phyloP scores from a whole-genome alignment of 30 jellyfish, hydroid and myxozoan genomes.

The Cassiopea andromeda region DNA sequence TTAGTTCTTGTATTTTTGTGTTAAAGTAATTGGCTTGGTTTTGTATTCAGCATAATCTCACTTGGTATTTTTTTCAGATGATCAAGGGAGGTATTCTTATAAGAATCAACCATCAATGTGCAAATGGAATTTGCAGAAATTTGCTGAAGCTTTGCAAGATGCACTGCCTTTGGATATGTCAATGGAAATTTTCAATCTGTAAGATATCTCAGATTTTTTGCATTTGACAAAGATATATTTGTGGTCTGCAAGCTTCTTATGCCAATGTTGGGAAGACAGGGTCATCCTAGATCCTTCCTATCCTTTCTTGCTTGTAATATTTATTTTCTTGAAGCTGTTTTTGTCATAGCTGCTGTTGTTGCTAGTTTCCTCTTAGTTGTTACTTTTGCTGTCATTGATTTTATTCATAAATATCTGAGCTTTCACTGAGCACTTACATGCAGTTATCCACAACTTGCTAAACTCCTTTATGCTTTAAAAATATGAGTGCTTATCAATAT shows the following conservation, averaged over 20 bases:
- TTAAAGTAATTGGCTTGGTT: too few species aligned
- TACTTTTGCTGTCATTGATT: too few species aligned
- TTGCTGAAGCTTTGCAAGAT: conserved; percentile 92
- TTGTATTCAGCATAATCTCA: neutral
- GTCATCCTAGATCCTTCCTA: neutral
- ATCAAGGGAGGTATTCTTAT: conserved; percentile 93
- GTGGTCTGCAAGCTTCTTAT: neutral
- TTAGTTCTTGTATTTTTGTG: too few species aligned
- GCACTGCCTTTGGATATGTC: conserved; percentile 87
- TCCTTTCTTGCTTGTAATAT: neutral
- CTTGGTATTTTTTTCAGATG: conserved; percentile 53
- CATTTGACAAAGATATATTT: neutral
- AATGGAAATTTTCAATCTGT: conserved; percentile 73
- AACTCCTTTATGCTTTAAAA: too few species aligned
- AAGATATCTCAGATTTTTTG: neutral
- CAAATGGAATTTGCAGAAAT: conserved; percentile 89
- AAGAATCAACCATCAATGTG: conserved; percentile 95
- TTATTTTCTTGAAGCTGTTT: neutral
- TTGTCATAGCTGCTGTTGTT: neutral
- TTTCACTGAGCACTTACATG: too few species aligned
- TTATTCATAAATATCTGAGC: too few species aligned
- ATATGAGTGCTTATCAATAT: too few species aligned
- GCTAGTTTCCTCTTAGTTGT: neutral
- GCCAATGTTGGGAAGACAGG: neutral
- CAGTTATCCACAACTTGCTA: too few species aligned